These are phyloP conservation scores for Leiothrix lutea DNA, from an alignment of 2,113 vertebrate species.

Conservation along the genomic window DNA sequence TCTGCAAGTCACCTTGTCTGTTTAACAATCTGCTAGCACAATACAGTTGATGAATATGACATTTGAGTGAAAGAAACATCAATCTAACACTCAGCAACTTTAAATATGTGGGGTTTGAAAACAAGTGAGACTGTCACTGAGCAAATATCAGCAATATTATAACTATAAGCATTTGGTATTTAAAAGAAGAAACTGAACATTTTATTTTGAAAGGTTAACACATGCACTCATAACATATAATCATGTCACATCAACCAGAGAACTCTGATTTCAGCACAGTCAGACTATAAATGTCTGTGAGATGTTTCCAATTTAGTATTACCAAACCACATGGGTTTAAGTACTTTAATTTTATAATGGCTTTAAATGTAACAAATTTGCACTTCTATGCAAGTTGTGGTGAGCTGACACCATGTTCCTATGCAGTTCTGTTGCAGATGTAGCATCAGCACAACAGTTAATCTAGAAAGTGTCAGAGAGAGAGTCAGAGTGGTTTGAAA, in stretches of 20 bases:
- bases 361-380: neutral
- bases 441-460: neutral
- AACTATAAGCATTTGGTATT: constrained; percentile 26
- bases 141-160: constrained; percentile 12
- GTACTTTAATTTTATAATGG: neutral
- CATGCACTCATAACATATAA: constrained; percentile 43
- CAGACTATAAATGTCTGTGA: neutral
- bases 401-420: neutral
- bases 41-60: constrained; percentile 50
- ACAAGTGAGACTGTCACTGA: constrained; percentile 23
- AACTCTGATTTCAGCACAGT: constrained; percentile 36
- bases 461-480: neutral
- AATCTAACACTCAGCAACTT: constrained; percentile 30
- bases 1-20: constrained; percentile 49
- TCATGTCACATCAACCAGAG: constrained; percentile 37
- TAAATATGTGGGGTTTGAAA: constrained; percentile 55
- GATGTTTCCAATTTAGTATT: neutral
- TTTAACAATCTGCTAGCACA: constrained; percentile 45
- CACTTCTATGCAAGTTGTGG: neutral
- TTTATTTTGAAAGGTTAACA: constrained; percentile 60
- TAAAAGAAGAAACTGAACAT: constrained; percentile 36
- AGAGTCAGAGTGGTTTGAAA: neutral
- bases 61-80: constrained; percentile 52
- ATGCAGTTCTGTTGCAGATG: neutral
- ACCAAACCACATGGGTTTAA: neutral